Conservation (phyloP, 1,140 invertebrate species). For the Pinna nobilis region DNA sequence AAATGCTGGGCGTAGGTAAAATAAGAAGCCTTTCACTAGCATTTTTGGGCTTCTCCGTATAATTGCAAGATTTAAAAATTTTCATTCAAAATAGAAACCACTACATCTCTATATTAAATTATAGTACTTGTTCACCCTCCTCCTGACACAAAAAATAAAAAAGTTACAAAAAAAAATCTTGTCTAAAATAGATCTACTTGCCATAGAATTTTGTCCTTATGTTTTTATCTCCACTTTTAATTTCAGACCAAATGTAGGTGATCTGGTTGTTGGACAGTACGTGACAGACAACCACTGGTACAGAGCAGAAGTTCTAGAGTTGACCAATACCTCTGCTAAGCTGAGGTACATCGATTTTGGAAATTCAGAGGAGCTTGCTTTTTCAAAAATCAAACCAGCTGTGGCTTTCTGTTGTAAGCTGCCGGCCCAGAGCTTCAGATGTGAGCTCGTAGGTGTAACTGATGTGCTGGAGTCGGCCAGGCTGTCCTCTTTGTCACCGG, state of each 20-base stretch:
- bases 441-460: not conserved
- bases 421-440: not conserved
- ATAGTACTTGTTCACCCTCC: no score
- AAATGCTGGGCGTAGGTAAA: no score
- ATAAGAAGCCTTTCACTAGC: no score
- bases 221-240: no score
- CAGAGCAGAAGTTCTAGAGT: slow-evolving; percentile 27
- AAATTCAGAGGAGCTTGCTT: slow-evolving; percentile 22
- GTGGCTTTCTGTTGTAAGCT: not conserved
- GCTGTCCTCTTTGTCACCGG: not conserved
- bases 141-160: not conserved
- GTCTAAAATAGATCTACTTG: no score
- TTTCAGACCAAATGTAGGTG: slow-evolving; percentile 35
- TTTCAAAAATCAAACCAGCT: not conserved
- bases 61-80: no score
- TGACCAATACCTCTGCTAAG: slow-evolving; percentile 1
- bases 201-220: not conserved
- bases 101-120: no score
- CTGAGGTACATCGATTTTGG: slow-evolving; percentile 32
- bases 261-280: slow-evolving; percentile 29
- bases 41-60: no score
- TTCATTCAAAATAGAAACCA: no score
- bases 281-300: slow-evolving; percentile 30
- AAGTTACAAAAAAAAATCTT: slow-evolving; percentile 1
- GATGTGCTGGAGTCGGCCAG: no score